Evolutionary conservation across 2,888 invertebrate species (phyloP).

Genomic region (Acheta domesticus): DNA sequence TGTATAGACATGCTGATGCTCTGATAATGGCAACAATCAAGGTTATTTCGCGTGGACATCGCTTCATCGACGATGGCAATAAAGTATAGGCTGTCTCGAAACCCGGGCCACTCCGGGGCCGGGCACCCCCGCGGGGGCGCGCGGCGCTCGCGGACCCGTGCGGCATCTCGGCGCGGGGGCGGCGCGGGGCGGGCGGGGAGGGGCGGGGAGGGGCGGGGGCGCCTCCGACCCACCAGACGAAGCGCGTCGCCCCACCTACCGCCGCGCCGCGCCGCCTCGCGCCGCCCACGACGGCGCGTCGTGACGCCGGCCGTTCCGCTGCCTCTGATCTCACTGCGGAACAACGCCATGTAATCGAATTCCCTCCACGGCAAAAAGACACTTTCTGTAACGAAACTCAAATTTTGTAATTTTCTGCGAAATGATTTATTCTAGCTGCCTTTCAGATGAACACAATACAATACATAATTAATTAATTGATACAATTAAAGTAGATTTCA

Average conservation of each 20-base stretch:
- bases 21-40: conserved; percentile 18
- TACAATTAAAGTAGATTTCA: too few species aligned
- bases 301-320: not conserved
- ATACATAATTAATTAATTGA: not conserved
- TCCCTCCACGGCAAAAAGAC: not conserved
- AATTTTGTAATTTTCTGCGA: not conserved
- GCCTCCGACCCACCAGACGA: not conserved
- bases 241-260: not conserved
- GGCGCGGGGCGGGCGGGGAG: not conserved
- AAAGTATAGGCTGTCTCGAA: conserved; percentile 10
- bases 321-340: conserved; percentile 1
- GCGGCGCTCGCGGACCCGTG: not conserved
- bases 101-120: not conserved
- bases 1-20: conserved; percentile 8
- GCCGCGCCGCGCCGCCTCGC: not conserved
- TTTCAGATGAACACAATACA: not conserved
- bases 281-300: conserved; percentile 1
- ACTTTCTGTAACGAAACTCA: not conserved
- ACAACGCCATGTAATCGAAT: not conserved
- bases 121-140: not conserved
- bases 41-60: conserved; percentile 2
- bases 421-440: conserved; percentile 4
- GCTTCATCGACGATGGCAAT: conserved; percentile 2
- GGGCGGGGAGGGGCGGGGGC: not conserved
- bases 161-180: not conserved